Evolutionary conservation across 2,888 invertebrate species (phyloP), one percentile per base, ranked within the genome.

Genomic region (Brassicogethes aeneus): DNA sequence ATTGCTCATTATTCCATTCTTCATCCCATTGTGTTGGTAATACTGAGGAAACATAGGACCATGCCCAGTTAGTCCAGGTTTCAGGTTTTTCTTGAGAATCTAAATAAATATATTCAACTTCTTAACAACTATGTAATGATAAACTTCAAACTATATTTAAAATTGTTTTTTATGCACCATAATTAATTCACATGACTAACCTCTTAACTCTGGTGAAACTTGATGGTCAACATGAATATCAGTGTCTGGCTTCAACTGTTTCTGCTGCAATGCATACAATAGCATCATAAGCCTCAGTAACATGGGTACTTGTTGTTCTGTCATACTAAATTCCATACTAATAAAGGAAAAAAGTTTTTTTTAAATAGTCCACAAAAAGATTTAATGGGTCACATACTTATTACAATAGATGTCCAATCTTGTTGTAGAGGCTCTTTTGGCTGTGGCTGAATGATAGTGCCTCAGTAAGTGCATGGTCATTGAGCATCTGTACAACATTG

Each of bases 401-500:
- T 62, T 64, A 47, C 68, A 69, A 50, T 65, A 65, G 40, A 89
- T 66, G 56, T 85, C 85, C 36, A 87, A 68, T 46, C 82, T 72
- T 1, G 81, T 83, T 10, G 71, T 69, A 16, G 77, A 76, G 2
- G 75, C 70, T 30, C 71, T 71, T 46, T 70, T 71, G 3, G 72
- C 68, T 34, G 71, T 71, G 7, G 70, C 68, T 8, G 70, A 67
- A 45, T 72, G 74, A 63, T 80, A 82, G 43, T 76, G 76, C 55
- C 79, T 75, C 41, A 84, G 70, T 33, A 87, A 70, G 31, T 87
- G 76, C 49, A 85, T 76, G 40, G 83, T 80, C 55, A 94, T 73
- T 5, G 89, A 88, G 62, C 94, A 94, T 39, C 91, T 77, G 65
- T 94, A 95, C 16, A 95, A 71, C 51, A 95, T 73, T 0, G 95